Evolutionary conservation across 2,797 vertebrate species (phyloP), one percentile per base, ranked within the genome.

Genomic region (Podarcis lilfordi): DNA sequence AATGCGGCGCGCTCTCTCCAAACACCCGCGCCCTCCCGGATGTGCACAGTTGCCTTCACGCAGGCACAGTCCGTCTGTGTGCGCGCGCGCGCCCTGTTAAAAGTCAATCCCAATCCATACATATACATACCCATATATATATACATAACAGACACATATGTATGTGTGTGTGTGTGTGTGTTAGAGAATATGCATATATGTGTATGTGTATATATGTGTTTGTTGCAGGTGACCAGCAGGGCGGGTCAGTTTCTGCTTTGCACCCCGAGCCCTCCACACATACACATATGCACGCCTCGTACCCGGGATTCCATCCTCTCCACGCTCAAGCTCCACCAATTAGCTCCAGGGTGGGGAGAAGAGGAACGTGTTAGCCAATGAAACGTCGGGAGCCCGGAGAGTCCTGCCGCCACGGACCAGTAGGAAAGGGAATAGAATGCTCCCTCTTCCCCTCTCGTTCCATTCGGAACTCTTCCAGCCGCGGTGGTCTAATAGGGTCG

Each of bases 281-380:
- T 55, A 15, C 50, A 15, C 50, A 50, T 55, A 55, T 55, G 50
- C 50, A 55, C 13, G 5, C 78, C 86, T 68, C 80, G 3, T 59
- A 78, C 87, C 45, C 80, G 88, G 88, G 88, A 80, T 92, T 74
- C 91, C 85, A 79, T 59, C 59, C 74, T 77, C 27, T 35, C 80
- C 50, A 61, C 50, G 11, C 69, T 80, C 45, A 4, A 37, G 43
- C 45, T 90, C 90, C 88, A 85, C 96, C 96, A 96, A 96, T 96
- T 74, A 93, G 79, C 91, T 91, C 59, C 61, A 85, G 86, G 85
- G 86, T 55, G 50, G 50, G 50, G 13, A 55, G 37, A 83, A 79
- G 86, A 88, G 89, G 80, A 82, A 88, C 64, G 74, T 1, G 4
- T 23, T 0, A 66, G n/a, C 96, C 96, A 96, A 95, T 96, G 93